phyloP scores from a whole-genome alignment of 2,113 vertebrate species.

The Lophotis ruficrista region DNA sequence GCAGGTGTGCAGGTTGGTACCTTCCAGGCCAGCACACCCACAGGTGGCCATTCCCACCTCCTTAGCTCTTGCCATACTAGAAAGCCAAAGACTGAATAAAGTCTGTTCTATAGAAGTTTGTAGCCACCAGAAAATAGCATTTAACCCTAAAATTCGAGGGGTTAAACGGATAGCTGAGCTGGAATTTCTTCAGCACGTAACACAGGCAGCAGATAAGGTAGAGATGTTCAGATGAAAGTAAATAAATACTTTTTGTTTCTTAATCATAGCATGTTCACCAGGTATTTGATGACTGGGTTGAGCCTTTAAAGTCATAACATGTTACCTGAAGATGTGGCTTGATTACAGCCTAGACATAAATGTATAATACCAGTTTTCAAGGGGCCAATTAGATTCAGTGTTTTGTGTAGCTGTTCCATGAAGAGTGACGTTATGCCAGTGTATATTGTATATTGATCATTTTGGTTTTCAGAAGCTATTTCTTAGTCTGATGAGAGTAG shows the following conservation, averaged over 20 bases:
- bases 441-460: not conserved
- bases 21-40: not conserved
- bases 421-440: not conserved
- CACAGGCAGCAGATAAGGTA: not conserved
- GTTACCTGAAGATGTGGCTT: slow-evolving; percentile 22
- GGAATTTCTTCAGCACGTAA: not conserved
- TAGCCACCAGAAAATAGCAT: not conserved
- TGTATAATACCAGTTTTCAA: not conserved
- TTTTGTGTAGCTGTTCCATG: not conserved
- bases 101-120: not conserved
- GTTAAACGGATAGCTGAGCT: not conserved
- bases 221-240: not conserved
- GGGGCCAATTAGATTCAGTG: not conserved
- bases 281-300: not conserved
- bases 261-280: not conserved
- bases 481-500: not conserved
- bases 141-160: not conserved
- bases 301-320: slow-evolving; percentile 22
- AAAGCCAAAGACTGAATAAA: not conserved
- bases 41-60: not conserved
- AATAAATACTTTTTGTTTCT: not conserved
- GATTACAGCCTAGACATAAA: not conserved
- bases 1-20: not conserved
- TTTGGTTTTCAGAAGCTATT: not conserved
- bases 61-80: not conserved